Evolutionary conservation across 2,113 vertebrate species (phyloP).

Genomic region (Gorsachius goisagi): DNA sequence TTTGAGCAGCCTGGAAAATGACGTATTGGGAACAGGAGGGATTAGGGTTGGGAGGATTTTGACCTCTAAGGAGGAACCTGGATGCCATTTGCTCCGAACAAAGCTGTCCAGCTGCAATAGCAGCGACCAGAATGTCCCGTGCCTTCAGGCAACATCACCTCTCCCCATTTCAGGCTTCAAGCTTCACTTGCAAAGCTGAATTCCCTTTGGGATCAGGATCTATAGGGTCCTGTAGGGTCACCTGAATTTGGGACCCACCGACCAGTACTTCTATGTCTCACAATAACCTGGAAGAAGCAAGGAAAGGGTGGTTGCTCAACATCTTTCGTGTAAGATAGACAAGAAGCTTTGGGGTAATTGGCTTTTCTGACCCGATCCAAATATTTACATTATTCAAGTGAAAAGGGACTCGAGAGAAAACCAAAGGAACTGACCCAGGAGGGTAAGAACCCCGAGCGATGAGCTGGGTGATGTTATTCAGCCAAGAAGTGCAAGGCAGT

Average conservation of each 20-base stretch:
- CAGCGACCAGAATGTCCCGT: neutral
- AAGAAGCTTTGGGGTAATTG: neutral
- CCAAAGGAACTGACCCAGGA: neutral
- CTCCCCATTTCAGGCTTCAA: neutral
- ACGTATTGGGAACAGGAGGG: neutral
- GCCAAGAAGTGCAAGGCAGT: slow-evolving; percentile 4
- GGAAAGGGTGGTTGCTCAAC: neutral
- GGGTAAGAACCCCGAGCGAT: neutral
- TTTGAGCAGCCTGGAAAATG: neutral
- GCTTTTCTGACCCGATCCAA: neutral
- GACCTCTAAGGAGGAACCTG: neutral
- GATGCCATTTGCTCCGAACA: fast-evolving
- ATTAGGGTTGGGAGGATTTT: neutral
- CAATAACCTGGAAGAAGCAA: neutral
- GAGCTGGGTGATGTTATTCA: slow-evolving; percentile 1
- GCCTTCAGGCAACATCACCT: neutral
- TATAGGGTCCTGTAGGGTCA: neutral
- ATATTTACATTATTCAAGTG: neutral
- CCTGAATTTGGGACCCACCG: neutral
- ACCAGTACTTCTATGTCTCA: fast-evolving
- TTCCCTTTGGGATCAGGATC: neutral
- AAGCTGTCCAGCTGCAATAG: neutral
- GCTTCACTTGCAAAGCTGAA: neutral
- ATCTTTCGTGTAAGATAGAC: neutral
- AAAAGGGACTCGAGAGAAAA: neutral